Evolutionary conservation across 2,888 invertebrate genomes (phyloP).

Genomic region (Argynnis bischoffii): DNA sequence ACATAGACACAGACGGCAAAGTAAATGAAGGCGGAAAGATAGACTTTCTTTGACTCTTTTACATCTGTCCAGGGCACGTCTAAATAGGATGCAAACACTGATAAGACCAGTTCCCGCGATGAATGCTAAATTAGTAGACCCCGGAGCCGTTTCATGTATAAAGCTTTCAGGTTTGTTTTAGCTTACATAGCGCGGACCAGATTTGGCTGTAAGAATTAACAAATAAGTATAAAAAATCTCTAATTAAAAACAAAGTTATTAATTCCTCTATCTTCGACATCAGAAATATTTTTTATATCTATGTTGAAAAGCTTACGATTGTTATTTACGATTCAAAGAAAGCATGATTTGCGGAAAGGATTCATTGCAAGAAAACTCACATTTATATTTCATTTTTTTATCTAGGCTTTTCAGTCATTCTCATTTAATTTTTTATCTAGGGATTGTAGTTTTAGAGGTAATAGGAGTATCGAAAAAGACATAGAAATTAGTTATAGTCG

Average conservation of each 20-base stretch:
- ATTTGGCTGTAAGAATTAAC: neutral
- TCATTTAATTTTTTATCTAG: no score
- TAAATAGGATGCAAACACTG: conserved; percentile 81
- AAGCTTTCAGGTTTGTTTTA: conserved; percentile 21
- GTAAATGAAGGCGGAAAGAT: conserved; percentile 75
- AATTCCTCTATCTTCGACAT: no score
- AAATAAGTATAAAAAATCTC: conserved; percentile 1
- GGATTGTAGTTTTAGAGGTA: no score
- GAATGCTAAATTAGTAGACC: conserved; percentile 65
- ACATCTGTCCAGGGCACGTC: conserved; percentile 67
- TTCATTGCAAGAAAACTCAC: no score
- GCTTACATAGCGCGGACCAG: conserved; percentile 5
- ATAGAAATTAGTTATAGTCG: no score
- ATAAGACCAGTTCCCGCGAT: conserved; percentile 63
- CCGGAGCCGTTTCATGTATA: conserved; percentile 36
- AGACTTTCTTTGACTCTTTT: conserved; percentile 77
- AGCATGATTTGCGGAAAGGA: no score
- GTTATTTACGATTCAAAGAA: no score
- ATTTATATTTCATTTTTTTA: no score
- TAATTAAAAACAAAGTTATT: neutral
- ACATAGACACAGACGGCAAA: conserved; percentile 53
- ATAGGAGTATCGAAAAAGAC: no score
- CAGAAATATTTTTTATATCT: no score
- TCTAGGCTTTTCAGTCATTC: no score
- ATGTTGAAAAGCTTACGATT: no score